Base-by-base conservation (phyloP, 2,888 invertebrate species). In the Lottia scabra region DNA sequence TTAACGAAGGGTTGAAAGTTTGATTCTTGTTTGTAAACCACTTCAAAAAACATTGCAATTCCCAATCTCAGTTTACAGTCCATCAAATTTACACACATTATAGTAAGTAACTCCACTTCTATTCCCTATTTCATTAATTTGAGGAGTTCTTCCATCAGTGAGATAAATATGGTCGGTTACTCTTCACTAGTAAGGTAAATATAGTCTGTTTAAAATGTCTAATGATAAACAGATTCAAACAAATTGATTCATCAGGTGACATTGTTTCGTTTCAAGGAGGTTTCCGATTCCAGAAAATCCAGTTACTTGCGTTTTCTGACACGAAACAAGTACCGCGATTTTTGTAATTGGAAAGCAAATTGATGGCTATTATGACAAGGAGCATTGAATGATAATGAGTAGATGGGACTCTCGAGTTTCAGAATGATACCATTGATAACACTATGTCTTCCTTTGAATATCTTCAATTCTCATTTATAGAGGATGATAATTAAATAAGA, bases 381-480 rank as follows among this genome's bases (percentile, higher is more conserved):
- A 56, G 56, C 23, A 19, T 56, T 56, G 19, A 56, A 10, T 63
- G 48, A 65, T 70, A 74, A 74, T 74, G 45, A 68, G 56, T 44
- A 65, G 71, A 71, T 74, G 68, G 71, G 74, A 65, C 74, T n/a
- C n/a, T n/a, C n/a, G n/a, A 74, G 71, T 71, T 70, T 67, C 70
- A 68, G 71, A 74, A 71, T 74, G 67, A 74, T 74, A 65, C 68
- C 74, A 71, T 74, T 71, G 71, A 68, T 48, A 62, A 56, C 71
- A 65, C 63, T 71, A 68, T 67, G 45, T 68, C 71, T 46, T 44
- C 63, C 62, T 68, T 38, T 56, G 68, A 56, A 16, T 44, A 62
- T n/a, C 46, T 45, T 38, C 67, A 64, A 64, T 68, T 67, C 30
- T 44, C 65, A 12, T 56, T 56, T 56, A 23, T 56, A 23, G 23